A percentile compares a stretch with the other conserved stretches of the same genome.
Evolutionary conservation across 2,113 vertebrate genomes (phyloP).

Genomic region (Pandion haliaetus): DNA sequence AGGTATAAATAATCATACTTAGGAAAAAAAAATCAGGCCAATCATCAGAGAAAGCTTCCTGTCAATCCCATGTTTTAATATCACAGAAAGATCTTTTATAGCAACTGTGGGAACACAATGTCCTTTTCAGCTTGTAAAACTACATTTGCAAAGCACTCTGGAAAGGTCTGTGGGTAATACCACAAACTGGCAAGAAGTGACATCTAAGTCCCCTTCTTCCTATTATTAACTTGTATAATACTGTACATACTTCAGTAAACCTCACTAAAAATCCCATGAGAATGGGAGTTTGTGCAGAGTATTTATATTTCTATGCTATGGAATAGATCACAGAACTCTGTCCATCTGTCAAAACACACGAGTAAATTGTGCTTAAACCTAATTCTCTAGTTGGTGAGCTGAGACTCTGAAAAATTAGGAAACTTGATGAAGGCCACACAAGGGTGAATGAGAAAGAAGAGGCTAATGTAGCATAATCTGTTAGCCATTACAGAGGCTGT

Average conservation of each 20-base stretch:
- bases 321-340: neutral
- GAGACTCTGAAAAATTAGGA: neutral
- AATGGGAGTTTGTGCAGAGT: neutral
- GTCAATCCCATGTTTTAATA: neutral
- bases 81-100: neutral
- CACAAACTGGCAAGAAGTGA: neutral
- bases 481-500: neutral
- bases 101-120: neutral
- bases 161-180: neutral
- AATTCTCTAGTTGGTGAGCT: neutral
- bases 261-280: neutral
- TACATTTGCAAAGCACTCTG: neutral
- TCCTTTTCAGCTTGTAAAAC: conserved; percentile 19
- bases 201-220: neutral
- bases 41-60: neutral
- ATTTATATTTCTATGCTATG: neutral
- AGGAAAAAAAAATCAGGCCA: neutral
- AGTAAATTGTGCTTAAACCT: neutral
- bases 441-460: neutral
- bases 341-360: neutral
- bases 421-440: neutral
- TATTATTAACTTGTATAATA: neutral
- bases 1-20: neutral
- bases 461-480: neutral
- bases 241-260: neutral